Conservation (phyloP, 2,113 vertebrate species). For the Murina feae region DNA sequence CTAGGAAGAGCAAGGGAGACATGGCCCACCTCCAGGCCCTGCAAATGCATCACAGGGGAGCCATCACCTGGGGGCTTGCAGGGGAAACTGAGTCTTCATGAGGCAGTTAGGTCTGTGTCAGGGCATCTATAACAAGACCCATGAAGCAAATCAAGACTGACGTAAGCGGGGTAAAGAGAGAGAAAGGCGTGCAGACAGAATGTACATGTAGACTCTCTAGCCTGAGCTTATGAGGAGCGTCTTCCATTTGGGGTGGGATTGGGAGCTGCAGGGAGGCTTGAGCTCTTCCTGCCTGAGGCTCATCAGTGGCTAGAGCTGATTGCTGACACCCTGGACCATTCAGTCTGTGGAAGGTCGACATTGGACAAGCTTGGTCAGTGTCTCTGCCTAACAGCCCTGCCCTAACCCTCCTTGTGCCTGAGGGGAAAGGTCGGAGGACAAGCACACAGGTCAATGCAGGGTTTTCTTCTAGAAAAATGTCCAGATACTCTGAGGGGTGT, state of each 20-base stretch:
- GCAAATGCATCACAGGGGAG: fast-evolving
- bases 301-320: neutral
- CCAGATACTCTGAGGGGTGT: too few species aligned
- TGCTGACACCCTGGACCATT: fast-evolving
- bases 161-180: neutral
- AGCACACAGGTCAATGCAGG: neutral
- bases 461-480: neutral
- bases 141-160: neutral
- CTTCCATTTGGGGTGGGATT: neutral
- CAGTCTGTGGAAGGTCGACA: too few species aligned
- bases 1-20: neutral
- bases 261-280: fast-evolving
- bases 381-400: neutral
- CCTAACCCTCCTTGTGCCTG: neutral
- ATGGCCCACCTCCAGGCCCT: too few species aligned
- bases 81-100: neutral
- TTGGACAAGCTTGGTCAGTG: neutral
- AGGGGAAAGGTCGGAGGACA: neutral
- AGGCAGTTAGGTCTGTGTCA: too few species aligned
- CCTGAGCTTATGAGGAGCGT: fast-evolving
- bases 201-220: fast-evolving
- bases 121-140: neutral
- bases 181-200: neutral
- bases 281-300: fast-evolving
- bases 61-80: neutral